Evolutionary conservation across 1,140 invertebrate genomes (phyloP).

Genomic region (Daktulosphaira vitifoliae): DNA sequence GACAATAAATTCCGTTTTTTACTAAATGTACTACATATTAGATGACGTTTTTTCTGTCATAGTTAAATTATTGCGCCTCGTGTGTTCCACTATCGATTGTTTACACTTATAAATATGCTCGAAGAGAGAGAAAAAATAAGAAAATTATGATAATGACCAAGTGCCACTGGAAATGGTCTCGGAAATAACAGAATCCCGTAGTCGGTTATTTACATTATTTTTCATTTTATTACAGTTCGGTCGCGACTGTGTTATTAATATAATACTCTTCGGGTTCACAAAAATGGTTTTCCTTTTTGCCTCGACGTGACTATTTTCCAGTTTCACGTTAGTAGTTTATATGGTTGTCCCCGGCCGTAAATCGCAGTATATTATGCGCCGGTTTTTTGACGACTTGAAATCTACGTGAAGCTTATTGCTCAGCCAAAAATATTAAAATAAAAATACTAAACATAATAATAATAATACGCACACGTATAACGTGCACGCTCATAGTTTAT

Average conservation of each 20-base stretch:
- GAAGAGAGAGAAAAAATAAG: not conserved
- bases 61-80: slow-evolving; percentile 11
- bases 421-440: too few species aligned
- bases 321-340: slow-evolving; percentile 9
- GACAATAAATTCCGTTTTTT: slow-evolving; percentile 24
- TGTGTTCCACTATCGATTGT: not conserved
- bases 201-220: slow-evolving; percentile 20
- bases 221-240: not conserved
- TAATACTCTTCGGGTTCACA: not conserved
- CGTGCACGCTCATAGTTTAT: too few species aligned
- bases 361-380: not conserved
- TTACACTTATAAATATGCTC: slow-evolving; percentile 23
- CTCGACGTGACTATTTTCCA: slow-evolving; percentile 14
- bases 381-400: too few species aligned
- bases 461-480: too few species aligned
- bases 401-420: too few species aligned
- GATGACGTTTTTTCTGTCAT: not conserved
- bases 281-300: slow-evolving; percentile 7
- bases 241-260: not conserved
- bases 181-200: not conserved
- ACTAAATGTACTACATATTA: too few species aligned
- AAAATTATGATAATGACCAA: slow-evolving; percentile 26
- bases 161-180: slow-evolving; percentile 15
- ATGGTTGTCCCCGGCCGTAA: not conserved
- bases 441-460: too few species aligned